Conservation (phyloP, 2,113 vertebrate genomes). For the Oenanthe oenanthe region DNA sequence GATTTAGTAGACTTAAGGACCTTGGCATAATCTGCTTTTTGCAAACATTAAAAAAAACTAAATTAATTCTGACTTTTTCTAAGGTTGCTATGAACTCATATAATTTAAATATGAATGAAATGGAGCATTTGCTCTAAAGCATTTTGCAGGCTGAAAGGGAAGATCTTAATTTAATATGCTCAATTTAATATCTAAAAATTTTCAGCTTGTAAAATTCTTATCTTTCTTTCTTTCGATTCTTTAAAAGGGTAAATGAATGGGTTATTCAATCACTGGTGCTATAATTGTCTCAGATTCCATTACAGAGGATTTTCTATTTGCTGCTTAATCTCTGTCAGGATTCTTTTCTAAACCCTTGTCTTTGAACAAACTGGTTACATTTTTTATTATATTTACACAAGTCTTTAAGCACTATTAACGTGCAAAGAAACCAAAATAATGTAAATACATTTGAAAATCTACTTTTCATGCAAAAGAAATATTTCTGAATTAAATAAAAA, state of each 20-base stretch:
- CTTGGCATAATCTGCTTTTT: not conserved
- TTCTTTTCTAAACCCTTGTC: not conserved
- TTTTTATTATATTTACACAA: not conserved
- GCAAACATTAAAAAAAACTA: not conserved
- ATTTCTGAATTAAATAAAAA: not conserved
- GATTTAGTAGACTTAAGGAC: not conserved
- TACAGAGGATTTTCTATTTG: not conserved
- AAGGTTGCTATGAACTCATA: not conserved
- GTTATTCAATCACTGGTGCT: not conserved
- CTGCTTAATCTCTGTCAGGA: not conserved
- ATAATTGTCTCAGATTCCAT: not conserved
- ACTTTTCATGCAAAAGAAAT: not conserved
- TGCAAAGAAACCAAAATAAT: not conserved
- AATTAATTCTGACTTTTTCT: not conserved
- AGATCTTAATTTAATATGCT: not conserved
- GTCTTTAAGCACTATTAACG: not conserved
- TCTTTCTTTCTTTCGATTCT: not conserved
- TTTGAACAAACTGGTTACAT: not conserved
- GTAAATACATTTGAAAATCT: not conserved
- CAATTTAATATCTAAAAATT: not conserved
- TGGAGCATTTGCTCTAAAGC: not conserved
- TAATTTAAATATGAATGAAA: not conserved
- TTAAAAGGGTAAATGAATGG: not conserved
- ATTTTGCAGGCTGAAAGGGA: not conserved
- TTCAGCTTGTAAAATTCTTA: not conserved